These are phyloP conservation scores for Tapera naevia DNA, from an alignment of 2,797 vertebrate species.

Conservation along the genomic window DNA sequence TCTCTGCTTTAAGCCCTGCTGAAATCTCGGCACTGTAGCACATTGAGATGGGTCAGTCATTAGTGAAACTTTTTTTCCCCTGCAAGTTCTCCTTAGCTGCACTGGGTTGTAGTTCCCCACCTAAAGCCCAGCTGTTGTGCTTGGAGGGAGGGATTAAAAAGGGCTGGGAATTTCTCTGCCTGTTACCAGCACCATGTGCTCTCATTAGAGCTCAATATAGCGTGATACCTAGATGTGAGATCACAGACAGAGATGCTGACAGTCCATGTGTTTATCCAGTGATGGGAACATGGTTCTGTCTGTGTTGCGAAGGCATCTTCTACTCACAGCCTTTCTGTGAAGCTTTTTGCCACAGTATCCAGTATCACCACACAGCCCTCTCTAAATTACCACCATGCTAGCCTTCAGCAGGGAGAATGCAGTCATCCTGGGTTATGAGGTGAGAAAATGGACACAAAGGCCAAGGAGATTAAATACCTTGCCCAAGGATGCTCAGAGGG, in stretches of 20 bases:
- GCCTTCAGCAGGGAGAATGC: neutral
- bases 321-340: neutral
- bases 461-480: neutral
- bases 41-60: neutral
- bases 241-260: constrained; percentile 27
- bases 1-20: neutral
- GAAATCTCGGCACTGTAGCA: neutral
- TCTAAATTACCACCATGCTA: neutral
- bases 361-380: neutral
- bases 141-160: neutral
- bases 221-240: neutral
- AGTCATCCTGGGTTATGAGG: neutral
- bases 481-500: neutral
- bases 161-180: neutral
- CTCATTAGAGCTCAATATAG: neutral
- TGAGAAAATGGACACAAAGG: neutral
- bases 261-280: constrained; percentile 1
- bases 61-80: neutral
- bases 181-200: neutral
- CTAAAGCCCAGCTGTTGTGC: neutral
- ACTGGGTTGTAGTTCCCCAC: neutral
- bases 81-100: neutral
- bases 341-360: neutral
- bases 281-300: constrained; percentile 27
- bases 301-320: neutral